Base-by-base conservation (phyloP, 2,888 invertebrate genomes). In the Biston stratarius region DNA sequence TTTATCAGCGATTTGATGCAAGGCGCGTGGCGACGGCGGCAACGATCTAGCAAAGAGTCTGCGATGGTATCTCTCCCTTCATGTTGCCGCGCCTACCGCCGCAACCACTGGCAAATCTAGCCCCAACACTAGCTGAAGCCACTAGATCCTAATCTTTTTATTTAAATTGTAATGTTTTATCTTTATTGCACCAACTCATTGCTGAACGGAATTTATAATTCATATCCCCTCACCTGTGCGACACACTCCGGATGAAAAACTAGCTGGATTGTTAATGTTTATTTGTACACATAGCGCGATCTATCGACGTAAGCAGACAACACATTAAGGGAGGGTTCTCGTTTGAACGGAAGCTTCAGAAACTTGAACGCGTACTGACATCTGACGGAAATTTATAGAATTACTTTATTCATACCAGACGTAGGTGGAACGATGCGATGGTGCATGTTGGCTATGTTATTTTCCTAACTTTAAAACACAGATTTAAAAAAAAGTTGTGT, bases 1-100 rank as follows among this genome's bases (percentile, higher is more conserved):
- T 83, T 89, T 91, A 92, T 93, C 92, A 84, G 82, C 77, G 80
- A 83, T 88, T 84, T 87, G 90, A 92, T 88, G 88, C 75, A 83
- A 85, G 88, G 85, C 87, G 84, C 86, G 87, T 83, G 89, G 85
- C 85, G 86, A 85, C 82, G 83, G 81, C 83, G 81, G 82, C 83
- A 83, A 86, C 81, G 83, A 84, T 38, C 87, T 87, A 74, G 85
- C 88, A 90, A 90, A 90, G 89, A 83, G 79, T 69, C 70, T 70
- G 75, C 74, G 92, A 90, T 92, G 74, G 66, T 87, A 91, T 90
- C 91, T 58, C 70, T 77, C 77, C 86, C 85, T 91, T 92, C 86
- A 93, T 92, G 89, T 90, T 74, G 83, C 92, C 93, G 92, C 84
- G 77, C 79, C 79, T 77, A 78, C 81, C 74, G 77, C 76, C 70